Evolutionary conservation across 2,113 vertebrate genomes (phyloP).

Genomic region (Ranitomeya imitator): DNA sequence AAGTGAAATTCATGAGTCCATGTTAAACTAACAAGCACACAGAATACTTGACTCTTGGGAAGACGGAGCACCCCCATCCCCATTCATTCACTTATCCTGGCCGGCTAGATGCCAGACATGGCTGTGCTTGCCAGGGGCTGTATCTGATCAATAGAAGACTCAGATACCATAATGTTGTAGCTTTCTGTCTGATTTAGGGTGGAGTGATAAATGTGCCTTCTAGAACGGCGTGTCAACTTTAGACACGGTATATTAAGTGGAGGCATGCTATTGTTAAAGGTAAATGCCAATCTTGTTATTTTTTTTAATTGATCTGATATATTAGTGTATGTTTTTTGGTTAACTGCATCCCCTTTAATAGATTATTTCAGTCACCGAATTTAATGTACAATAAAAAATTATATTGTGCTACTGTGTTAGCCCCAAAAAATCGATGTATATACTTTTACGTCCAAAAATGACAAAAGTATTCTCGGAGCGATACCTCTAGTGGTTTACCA

Average conservation of each 20-base stretch:
- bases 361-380: no score
- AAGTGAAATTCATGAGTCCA: constrained; percentile 15
- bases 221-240: neutral
- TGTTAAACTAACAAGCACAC: neutral
- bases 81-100: neutral
- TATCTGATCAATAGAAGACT: constrained; percentile 7
- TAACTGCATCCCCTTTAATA: no score
- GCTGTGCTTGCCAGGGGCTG: neutral
- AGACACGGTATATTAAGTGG: neutral
- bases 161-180: neutral
- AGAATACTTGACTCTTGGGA: neutral
- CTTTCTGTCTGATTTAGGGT: neutral
- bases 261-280: no score
- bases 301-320: no score
- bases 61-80: neutral
- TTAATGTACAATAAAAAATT: no score
- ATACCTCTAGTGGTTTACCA: no score
- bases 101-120: constrained; percentile 1
- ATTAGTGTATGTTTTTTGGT: no score
- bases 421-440: no score
- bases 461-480: no score
- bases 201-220: neutral
- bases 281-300: no score
- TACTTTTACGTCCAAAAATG: no score
- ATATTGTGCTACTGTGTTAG: no score